A percentile compares a stretch with the other conserved stretches of the same genome.
Conservation (phyloP, 2,113 vertebrate genomes). For the Cyphomyrus plagiostoma region DNA sequence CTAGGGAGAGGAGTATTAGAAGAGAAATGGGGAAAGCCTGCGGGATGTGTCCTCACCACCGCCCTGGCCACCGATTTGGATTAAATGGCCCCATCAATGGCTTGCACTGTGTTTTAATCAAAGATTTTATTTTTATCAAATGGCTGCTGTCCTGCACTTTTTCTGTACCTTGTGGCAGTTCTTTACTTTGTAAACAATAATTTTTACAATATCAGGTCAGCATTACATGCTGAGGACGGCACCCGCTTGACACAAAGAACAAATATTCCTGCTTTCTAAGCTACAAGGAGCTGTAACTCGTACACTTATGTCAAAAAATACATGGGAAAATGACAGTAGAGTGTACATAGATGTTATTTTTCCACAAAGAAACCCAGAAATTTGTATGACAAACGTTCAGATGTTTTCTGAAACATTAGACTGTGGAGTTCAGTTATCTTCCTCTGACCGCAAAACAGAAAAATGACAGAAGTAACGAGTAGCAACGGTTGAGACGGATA, state of each 20-base stretch:
- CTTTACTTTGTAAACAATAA: neutral
- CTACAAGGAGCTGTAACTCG: neutral
- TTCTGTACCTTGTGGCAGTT: neutral
- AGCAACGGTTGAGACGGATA: neutral
- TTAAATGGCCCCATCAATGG: neutral
- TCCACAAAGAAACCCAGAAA: neutral
- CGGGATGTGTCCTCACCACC: neutral
- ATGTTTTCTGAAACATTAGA: neutral
- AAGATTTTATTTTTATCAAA: neutral
- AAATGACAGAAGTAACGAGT: neutral
- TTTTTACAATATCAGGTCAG: neutral
- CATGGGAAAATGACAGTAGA: neutral
- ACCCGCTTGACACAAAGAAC: neutral
- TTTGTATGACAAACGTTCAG: neutral
- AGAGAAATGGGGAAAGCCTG: neutral
- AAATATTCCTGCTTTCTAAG: neutral
- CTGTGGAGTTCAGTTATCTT: neutral
- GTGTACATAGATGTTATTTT: neutral
- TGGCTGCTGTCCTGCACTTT: neutral
- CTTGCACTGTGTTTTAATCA: neutral
- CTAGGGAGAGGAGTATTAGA: neutral
- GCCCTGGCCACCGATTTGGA: neutral
- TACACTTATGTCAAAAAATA: neutral
- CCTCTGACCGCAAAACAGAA: neutral
- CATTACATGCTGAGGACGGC: neutral